These are phyloP conservation scores for Coptodon rendalli DNA, from an alignment of 2,113 vertebrate genomes.

Conservation along the genomic window DNA sequence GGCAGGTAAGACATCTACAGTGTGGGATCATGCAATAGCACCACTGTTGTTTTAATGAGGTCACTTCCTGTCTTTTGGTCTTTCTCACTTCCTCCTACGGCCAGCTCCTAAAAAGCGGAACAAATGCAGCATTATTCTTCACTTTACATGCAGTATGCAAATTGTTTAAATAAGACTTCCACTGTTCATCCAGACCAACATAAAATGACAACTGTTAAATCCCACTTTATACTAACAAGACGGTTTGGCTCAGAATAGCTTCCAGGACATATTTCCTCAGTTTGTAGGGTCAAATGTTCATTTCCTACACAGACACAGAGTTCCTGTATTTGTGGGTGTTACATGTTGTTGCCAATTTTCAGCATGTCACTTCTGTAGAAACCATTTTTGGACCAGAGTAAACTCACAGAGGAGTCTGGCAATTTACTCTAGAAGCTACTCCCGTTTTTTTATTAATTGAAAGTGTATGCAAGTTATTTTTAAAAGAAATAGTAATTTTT, in stretches of 20 bases:
- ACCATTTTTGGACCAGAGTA: not conserved
- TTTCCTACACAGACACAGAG: not conserved
- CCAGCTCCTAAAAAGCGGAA: slow-evolving; percentile 68
- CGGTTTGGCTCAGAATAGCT: not conserved
- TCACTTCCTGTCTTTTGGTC: slow-evolving; percentile 70
- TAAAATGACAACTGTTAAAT: not conserved
- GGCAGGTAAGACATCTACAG: slow-evolving; percentile 75
- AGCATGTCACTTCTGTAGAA: not conserved
- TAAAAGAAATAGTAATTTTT: not conserved
- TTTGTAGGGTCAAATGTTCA: not conserved
- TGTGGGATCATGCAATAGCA: slow-evolving; percentile 91
- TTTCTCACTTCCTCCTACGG: slow-evolving; percentile 86
- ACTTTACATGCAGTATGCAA: not conserved
- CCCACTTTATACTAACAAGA: not conserved
- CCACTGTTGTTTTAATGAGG: slow-evolving; percentile 87
- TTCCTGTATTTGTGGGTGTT: not conserved
- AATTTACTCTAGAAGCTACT: not conserved
- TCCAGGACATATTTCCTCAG: not conserved
- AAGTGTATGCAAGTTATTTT: not conserved
- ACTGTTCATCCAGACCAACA: not conserved
- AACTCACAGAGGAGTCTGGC: not conserved
- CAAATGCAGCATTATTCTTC: not conserved
- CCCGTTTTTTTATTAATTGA: not conserved
- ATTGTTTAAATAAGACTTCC: not conserved
- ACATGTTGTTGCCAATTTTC: not conserved